Evolutionary conservation across 2,888 invertebrate genomes (phyloP), one percentile per base, ranked within the genome.

Genomic region (Mechanitis messenoides): DNA sequence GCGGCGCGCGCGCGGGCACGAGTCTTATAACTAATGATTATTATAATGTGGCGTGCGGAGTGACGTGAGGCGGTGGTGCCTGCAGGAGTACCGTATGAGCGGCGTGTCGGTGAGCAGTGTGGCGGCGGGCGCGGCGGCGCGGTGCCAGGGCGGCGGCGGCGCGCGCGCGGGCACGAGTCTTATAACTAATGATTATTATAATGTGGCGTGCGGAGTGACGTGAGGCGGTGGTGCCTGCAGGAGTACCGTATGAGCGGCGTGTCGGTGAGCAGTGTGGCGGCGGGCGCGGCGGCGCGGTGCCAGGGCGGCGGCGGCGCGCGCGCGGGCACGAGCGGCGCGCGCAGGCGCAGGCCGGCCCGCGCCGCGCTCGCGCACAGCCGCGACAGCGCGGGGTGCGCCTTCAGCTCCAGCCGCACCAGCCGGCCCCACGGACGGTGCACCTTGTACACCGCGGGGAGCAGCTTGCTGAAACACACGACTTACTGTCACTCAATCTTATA

Each of bases 141-240:
- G 91, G 53, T 91, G 85, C 98, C 98, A 98, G 2, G 98, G 98
- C 65, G 94, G 88, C 3, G 98, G 97, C 12, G 98, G 98, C 64
- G 94, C 93, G 28, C 92, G 61, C 91, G 95, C 94, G 12, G 98
- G 98, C 58, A 95, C 85, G 58, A 93, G 87, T 20, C 1, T 20
- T 20, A 20, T 20, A 20, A 20, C 20, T 20, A 20, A 20, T 20
- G 20, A 20, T 20, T 20, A 20, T 20, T 20, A 20, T 20, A 20
- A 20, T 1, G 20, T 20, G 20, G 20, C 20, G 20, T 20, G 20
- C 20, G 20, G 20, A 20, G 20, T 20, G 20, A 20, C 20, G 20
- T 20, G 20, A 20, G 20, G 20, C 20, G 20, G 20, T 20, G 20
- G 31, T 50, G 4, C 2, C 6, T 50, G 50, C 31, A 31, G 9